These are phyloP conservation scores for Ericerus pela DNA, from an alignment of 1,140 invertebrate species.

Conservation along the genomic window DNA sequence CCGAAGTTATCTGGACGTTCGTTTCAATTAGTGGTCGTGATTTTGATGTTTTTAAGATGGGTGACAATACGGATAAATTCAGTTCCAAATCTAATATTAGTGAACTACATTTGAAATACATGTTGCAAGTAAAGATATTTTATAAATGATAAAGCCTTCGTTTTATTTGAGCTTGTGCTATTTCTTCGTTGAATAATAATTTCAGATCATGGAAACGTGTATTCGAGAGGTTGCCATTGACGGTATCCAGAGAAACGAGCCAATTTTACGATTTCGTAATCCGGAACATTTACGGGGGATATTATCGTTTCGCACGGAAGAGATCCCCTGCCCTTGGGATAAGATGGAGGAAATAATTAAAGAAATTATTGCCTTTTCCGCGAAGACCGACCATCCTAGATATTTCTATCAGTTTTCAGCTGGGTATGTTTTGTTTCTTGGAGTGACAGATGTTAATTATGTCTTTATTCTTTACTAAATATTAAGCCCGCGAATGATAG, in stretches of 20 bases:
- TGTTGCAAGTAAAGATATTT: not conserved
- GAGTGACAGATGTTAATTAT: not conserved
- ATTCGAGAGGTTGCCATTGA: not conserved
- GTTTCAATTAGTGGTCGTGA: too few relatives aligned
- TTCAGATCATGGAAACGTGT: not conserved
- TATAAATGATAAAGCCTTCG: too few relatives aligned
- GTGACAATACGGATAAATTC: not conserved
- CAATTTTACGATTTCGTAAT: not conserved
- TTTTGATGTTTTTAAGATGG: not conserved
- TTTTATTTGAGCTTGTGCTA: too few relatives aligned
- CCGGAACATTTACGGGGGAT: not conserved
- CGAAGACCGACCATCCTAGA: not conserved
- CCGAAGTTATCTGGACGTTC: too few relatives aligned
- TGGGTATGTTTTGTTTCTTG: too few relatives aligned
- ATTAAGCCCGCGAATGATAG: too few relatives aligned
- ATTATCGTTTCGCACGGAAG: not conserved
- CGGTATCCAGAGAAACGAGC: not conserved
- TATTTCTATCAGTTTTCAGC: slow-evolving; percentile 7
- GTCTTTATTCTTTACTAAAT: not conserved
- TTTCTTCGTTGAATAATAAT: not conserved
- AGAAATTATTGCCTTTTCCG: not conserved
- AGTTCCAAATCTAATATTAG: not conserved
- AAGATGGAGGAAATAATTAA: not conserved
- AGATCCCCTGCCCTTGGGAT: not conserved
- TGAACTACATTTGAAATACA: not conserved